Percentiles rank a stretch among this genome's conserved stretches.
Evolutionary conservation across 92 coral and sea anemone species (phyloP).

Genomic region (Porites cylindrica): DNA sequence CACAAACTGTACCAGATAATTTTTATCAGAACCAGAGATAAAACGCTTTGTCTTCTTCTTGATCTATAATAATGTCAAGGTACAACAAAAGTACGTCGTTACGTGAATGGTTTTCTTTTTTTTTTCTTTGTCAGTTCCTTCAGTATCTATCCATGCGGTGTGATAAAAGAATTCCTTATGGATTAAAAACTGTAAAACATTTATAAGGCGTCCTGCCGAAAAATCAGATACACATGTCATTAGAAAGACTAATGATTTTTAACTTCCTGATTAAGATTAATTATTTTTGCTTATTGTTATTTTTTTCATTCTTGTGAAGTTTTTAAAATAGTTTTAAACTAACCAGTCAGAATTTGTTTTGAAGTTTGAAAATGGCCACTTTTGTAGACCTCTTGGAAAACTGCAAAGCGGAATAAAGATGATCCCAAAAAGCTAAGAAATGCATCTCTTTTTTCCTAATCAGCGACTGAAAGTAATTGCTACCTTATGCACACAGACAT

Average conservation of each 20-base stretch:
- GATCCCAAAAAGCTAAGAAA: too few relatives aligned
- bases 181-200: neutral
- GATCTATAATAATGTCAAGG: neutral
- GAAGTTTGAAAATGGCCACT: too few relatives aligned
- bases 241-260: neutral
- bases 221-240: neutral
- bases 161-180: neutral
- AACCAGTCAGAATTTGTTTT: too few relatives aligned
- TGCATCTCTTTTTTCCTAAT: neutral
- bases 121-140: too few relatives aligned
- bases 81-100: neutral
- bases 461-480: neutral
- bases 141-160: neutral
- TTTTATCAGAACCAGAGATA: conserved; percentile 4
- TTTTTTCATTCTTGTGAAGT: neutral
- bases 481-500: conserved; percentile 9
- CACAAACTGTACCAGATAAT: neutral
- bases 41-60: conserved; percentile 13
- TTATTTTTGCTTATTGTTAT: neutral
- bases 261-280: neutral
- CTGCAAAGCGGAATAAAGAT: neutral
- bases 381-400: too few relatives aligned
- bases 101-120: neutral
- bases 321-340: neutral
- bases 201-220: neutral